Conservation (phyloP, 2,888 invertebrate genomes). For the Dryococelus australis region DNA sequence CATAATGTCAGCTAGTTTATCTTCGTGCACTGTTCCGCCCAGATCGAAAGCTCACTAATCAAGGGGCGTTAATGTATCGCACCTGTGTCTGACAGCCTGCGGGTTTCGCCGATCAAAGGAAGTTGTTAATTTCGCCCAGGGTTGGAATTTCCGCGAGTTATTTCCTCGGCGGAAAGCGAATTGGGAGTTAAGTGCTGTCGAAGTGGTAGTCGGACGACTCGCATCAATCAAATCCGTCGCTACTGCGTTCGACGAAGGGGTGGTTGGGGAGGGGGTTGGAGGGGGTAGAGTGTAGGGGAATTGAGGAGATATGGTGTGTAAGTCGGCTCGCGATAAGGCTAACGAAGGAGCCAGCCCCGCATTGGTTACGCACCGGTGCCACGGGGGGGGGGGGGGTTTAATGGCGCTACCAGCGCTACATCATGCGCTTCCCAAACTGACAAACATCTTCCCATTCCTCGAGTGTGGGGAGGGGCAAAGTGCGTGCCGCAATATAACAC, state of each 20-base stretch:
- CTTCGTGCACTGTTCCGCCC: too few relatives aligned
- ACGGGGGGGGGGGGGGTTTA: neutral
- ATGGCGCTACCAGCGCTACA: neutral
- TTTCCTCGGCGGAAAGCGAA: neutral
- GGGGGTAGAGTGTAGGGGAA: neutral
- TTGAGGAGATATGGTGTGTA: too few relatives aligned
- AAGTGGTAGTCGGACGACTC: neutral
- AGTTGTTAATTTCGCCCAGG: too few relatives aligned
- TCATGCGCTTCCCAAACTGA: neutral
- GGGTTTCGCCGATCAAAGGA: too few relatives aligned
- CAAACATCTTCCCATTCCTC: neutral
- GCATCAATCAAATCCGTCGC: conserved; percentile 1
- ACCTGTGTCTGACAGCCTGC: too few relatives aligned
- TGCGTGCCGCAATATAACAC: conserved; percentile 9
- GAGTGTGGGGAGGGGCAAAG: neutral
- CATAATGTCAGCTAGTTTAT: too few relatives aligned
- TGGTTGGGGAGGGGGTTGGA: too few relatives aligned
- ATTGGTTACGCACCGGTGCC: neutral
- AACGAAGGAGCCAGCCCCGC: neutral
- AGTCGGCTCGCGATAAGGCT: neutral
- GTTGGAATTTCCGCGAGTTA: too few relatives aligned
- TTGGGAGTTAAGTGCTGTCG: neutral
- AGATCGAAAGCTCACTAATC: too few relatives aligned
- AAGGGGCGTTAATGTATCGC: too few relatives aligned
- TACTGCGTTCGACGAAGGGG: neutral